Evolutionary conservation across 35 echinoderm and acorn worm species (phyloP).

Genomic region (Heliocidaris tuberculata): DNA sequence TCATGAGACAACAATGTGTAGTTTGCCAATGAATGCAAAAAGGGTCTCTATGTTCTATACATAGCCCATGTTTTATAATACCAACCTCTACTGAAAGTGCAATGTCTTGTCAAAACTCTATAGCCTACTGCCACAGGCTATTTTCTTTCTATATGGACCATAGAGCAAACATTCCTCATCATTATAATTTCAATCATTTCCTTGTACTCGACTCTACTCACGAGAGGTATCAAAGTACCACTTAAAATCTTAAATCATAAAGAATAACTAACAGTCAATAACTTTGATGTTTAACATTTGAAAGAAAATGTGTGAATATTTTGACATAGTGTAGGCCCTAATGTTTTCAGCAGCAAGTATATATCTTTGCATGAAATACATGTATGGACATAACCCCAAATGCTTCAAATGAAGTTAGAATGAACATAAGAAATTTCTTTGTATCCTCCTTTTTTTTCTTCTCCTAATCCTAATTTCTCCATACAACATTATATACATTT

Average conservation of each 20-base stretch:
- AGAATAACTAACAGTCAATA: not conserved
- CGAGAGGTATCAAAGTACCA: not conserved
- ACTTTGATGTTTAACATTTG: not conserved
- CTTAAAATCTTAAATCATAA: not conserved
- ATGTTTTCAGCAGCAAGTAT: no score
- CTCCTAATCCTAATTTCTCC: no score
- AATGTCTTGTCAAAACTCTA: not conserved
- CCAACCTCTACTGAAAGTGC: not conserved
- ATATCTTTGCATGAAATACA: no score
- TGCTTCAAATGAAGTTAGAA: no score
- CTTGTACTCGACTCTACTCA: not conserved
- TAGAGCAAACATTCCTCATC: not conserved
- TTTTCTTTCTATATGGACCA: not conserved
- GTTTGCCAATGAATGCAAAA: not conserved
- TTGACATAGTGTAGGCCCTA: no score
- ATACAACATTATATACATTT: no score
- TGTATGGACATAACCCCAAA: no score
- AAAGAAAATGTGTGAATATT: not conserved
- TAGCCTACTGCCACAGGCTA: not conserved
- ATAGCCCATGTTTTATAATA: not conserved
- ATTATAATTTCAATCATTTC: not conserved
- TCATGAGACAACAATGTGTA: not conserved
- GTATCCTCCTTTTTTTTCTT: no score
- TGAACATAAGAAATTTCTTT: no score
- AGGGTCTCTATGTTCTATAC: not conserved